These are phyloP conservation scores for Gadus chalcogrammus DNA, from an alignment of 2,113 vertebrate genomes.

Conservation along the genomic window DNA sequence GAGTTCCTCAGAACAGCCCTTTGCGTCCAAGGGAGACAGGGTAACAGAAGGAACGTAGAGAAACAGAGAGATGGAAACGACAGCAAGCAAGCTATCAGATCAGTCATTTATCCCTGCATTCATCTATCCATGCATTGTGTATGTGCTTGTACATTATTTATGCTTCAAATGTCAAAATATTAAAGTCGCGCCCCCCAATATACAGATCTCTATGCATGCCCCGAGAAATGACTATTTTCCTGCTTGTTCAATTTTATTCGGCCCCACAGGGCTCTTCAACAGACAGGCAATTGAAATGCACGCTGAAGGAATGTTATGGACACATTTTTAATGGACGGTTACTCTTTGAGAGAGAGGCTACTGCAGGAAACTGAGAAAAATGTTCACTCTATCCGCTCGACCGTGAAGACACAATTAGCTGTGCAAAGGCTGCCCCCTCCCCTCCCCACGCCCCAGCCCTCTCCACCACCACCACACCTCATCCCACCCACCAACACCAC, in stretches of 20 bases:
- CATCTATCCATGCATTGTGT: background rate
- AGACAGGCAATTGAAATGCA: conserved; percentile 43
- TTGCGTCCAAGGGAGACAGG: conserved; percentile 3
- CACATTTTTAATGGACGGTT: conserved; percentile 50
- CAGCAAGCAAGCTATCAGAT: too few relatives aligned
- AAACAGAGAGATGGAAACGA: too few relatives aligned
- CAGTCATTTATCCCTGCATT: too few relatives aligned
- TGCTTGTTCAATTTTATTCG: conserved; percentile 51
- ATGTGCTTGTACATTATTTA: background rate
- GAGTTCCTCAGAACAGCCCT: conserved; percentile 1
- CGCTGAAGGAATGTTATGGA: conserved; percentile 32
- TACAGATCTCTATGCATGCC: conserved; percentile 19
- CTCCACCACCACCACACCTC: too few relatives aligned
- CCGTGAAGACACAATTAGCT: conserved; percentile 11
- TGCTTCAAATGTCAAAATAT: background rate
- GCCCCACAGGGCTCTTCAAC: conserved; percentile 34
- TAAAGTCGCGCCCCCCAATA: background rate
- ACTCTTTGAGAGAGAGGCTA: conserved; percentile 22
- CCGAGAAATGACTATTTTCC: conserved; percentile 43
- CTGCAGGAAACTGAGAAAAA: conserved; percentile 31
- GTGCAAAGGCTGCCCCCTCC: too few relatives aligned
- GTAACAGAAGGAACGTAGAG: background rate
- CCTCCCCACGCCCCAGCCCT: too few relatives aligned
- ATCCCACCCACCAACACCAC: background rate
- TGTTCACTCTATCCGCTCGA: conserved; percentile 37